phyloP scores from a whole-genome alignment of 2,888 invertebrate species.

The Adelphocoris suturalis region DNA sequence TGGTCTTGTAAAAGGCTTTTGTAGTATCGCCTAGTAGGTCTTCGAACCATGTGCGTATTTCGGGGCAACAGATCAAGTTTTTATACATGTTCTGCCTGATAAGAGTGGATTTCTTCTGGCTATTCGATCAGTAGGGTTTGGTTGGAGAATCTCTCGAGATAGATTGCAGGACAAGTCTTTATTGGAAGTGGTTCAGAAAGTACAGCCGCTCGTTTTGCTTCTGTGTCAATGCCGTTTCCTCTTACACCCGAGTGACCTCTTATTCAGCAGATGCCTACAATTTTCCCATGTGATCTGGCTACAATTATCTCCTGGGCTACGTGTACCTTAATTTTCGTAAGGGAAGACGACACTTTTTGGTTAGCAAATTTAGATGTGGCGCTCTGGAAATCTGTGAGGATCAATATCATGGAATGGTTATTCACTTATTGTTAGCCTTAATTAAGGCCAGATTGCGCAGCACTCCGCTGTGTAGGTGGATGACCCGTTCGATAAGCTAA shows the following conservation, averaged over 20 bases:
- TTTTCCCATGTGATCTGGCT: background rate
- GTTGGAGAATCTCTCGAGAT: background rate
- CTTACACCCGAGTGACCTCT: background rate
- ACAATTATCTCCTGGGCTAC: background rate
- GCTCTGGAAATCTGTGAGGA: no score
- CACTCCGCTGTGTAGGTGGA: no score
- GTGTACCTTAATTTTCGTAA: no score
- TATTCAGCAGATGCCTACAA: background rate
- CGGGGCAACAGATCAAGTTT: background rate
- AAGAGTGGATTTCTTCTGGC: background rate
- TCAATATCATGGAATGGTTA: no score
- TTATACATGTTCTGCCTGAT: background rate
- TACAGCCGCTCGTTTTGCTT: background rate
- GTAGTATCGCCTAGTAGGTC: background rate
- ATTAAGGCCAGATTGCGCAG: no score
- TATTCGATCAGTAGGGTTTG: background rate
- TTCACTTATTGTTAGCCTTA: no score
- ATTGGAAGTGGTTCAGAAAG: background rate
- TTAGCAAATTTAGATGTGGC: no score
- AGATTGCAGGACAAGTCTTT: background rate
- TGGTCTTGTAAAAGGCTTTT: background rate
- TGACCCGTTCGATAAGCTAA: no score
- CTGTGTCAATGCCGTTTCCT: background rate
- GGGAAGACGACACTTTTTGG: no score
- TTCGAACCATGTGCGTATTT: conserved; percentile 16